These are phyloP conservation scores for Griposia aprilina DNA, from an alignment of 2,888 invertebrate species.

Conservation along the genomic window DNA sequence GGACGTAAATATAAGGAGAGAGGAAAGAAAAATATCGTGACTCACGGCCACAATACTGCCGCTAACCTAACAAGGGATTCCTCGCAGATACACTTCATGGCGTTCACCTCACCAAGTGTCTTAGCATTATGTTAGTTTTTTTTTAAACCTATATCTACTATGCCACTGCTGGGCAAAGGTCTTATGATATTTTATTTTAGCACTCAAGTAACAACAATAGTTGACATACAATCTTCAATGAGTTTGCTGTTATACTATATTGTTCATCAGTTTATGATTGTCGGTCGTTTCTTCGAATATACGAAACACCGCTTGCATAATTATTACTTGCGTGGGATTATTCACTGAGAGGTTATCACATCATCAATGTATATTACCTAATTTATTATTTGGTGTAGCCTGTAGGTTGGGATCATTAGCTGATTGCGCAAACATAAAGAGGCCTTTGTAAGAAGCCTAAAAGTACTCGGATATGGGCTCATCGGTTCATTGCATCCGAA, in stretches of 20 bases:
- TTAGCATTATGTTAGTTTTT: background rate
- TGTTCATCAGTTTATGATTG: constrained; percentile 29
- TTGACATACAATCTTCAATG: constrained; percentile 4
- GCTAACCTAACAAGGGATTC: background rate
- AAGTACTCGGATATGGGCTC: background rate
- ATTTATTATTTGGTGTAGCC: constrained; percentile 28
- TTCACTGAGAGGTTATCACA: constrained; percentile 36
- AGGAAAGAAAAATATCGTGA: background rate
- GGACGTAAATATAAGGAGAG: background rate
- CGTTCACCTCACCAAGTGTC: background rate
- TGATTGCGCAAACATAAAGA: constrained; percentile 23
- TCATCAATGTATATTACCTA: constrained; percentile 23
- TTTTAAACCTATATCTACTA: too few relatives aligned
- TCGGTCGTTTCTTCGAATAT: constrained; percentile 48
- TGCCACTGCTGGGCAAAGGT: background rate
- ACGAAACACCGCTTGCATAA: constrained; percentile 22
- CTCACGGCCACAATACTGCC: background rate
- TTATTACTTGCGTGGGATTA: constrained; percentile 50
- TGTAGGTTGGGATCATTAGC: constrained; percentile 47
- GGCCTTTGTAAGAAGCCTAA: constrained; percentile 13
- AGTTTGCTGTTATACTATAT: constrained; percentile 5
- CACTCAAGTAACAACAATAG: background rate
- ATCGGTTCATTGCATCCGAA: constrained; percentile 1
- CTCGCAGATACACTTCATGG: background rate
- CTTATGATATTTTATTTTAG: background rate